phyloP scores from a whole-genome alignment of 1,140 invertebrate species.

The Samia ricini region DNA sequence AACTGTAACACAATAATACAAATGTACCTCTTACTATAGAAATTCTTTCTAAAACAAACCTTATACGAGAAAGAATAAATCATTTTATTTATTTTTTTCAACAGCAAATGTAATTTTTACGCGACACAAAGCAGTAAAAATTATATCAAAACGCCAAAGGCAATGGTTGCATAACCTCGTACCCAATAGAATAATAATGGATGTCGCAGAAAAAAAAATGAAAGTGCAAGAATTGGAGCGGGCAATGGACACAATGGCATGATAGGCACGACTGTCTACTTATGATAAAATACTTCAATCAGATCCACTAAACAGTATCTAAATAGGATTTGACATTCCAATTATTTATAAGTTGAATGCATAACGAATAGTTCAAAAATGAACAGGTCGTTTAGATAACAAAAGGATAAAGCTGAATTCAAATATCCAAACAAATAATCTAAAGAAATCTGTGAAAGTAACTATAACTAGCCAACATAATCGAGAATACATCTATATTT shows the following conservation, averaged over 20 bases:
- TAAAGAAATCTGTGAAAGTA: no score
- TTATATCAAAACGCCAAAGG: constrained; percentile 74
- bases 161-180: constrained; percentile 69
- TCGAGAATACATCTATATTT: no score
- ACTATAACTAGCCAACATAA: background rate
- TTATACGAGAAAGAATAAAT: constrained; percentile 22
- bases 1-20: constrained; percentile 40
- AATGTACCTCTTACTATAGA: constrained; percentile 16
- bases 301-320: background rate
- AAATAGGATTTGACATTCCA: background rate
- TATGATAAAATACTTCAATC: constrained; percentile 6
- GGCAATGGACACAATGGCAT: constrained; percentile 66
- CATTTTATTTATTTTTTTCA: constrained; percentile 3
- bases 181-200: constrained; percentile 71
- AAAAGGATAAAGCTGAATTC: no score
- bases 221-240: constrained; percentile 71
- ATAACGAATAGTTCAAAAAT: no score
- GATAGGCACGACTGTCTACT: constrained; percentile 46
- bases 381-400: no score
- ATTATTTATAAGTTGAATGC: no score
- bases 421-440: no score
- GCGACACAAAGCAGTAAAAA: constrained; percentile 64
- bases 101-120: constrained; percentile 25
- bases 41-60: constrained; percentile 20
- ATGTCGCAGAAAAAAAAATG: constrained; percentile 73